These are phyloP conservation scores for Eilema caniola DNA, from an alignment of 2,888 invertebrate species.

Conservation along the genomic window DNA sequence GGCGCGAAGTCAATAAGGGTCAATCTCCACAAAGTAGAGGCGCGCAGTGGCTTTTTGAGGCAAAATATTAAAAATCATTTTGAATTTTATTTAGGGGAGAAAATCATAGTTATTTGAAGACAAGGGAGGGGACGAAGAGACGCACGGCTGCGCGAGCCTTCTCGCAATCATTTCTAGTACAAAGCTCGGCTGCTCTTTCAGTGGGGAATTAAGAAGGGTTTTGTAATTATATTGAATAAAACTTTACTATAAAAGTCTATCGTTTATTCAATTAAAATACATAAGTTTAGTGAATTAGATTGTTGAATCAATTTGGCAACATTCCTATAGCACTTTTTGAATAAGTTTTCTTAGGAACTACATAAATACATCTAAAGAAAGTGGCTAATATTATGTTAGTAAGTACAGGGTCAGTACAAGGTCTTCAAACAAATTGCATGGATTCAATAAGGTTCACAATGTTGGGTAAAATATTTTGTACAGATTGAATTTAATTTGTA, in stretches of 20 bases:
- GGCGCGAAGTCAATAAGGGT: too few species aligned
- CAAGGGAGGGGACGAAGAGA: too few species aligned
- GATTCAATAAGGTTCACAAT: slow-evolving; percentile 2
- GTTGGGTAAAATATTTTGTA: slow-evolving; percentile 5
- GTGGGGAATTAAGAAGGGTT: not conserved
- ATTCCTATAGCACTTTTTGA: slow-evolving; percentile 21
- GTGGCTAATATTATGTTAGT: not conserved
- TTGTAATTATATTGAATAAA: slow-evolving; percentile 3
- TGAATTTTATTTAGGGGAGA: too few species aligned
- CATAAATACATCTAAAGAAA: slow-evolving; percentile 6
- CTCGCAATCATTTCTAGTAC: too few species aligned
- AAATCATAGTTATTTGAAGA: too few species aligned
- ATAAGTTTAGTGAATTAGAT: slow-evolving; percentile 32
- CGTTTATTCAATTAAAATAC: slow-evolving; percentile 37
- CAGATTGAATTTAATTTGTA: not conserved
- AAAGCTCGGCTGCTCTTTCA: too few species aligned
- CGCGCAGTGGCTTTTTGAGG: too few species aligned
- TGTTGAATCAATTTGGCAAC: slow-evolving; percentile 42
- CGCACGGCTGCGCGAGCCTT: too few species aligned
- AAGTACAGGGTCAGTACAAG: not conserved
- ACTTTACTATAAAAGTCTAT: slow-evolving; percentile 23
- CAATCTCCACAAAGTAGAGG: too few species aligned
- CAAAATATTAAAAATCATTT: too few species aligned
- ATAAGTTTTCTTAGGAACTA: slow-evolving; percentile 11
- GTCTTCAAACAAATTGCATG: not conserved